Evolutionary conservation across 2,113 vertebrate genomes (phyloP), one percentile per base, ranked within the genome.

Genomic region (Ploceus nigricollis): DNA sequence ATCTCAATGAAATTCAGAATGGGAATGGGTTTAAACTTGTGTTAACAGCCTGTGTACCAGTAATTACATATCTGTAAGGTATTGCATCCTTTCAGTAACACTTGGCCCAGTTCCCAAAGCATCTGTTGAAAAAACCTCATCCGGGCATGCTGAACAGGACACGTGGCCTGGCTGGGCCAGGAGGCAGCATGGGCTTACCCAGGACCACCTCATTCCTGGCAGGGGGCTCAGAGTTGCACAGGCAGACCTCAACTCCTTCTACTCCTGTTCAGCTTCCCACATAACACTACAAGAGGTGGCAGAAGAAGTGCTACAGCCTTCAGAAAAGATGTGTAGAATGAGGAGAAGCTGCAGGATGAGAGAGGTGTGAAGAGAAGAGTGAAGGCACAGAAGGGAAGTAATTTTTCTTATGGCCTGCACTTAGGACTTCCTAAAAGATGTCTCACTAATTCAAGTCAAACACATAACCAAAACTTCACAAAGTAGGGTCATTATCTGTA

Each of bases 291-390:
- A 80, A 44, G 22, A 89, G 33, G 37, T 0, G 1, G 15, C 18
- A 51, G 9, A 28, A 1, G 15, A 80, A 80, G 18, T 9, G 28
- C 60, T 47, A 42, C 71, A 64, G 40, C 4, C 45, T 54, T 54
- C 60, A 44, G 39, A 72, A 61, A 48, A 79, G 10, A 47, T 2
- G 21, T 0, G 3, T 2, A 56, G 22, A 45, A 14, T 0, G 1
- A 66, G 63, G 15, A 57, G 51, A 82, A 9, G 24, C 30, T 60
- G 77, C 48, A 76, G 37, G 23, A 66, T 54, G 18, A 86, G 13
- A 31, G 8, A 60, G 28, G 20, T n/a, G 39, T 31, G 48, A 53
- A 47, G 72, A 45, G n/a, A 48, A n/a, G 45, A 73, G 17, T 16
- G 19, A 70, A 53, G 14, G 30, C 30, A 45, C 17, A 53, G 13